Conservation (phyloP, 2,797 vertebrate genomes). For the Halcyon chelicuti region DNA sequence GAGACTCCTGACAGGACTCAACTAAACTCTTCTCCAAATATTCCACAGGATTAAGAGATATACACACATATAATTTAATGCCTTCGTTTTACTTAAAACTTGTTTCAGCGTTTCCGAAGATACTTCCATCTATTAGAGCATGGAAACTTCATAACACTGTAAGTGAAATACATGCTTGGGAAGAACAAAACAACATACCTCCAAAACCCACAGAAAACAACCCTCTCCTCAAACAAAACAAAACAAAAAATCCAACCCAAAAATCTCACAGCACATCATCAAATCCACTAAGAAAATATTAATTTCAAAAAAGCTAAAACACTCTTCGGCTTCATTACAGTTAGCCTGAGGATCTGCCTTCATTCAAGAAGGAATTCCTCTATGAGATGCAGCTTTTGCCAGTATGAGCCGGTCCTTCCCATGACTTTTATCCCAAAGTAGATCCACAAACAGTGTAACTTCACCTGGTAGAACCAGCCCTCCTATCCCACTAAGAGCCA, state of each 20-base stretch:
- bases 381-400: not conserved
- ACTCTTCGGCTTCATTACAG: not conserved
- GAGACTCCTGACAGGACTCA: not conserved
- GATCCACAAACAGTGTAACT: not conserved
- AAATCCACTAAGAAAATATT: not conserved
- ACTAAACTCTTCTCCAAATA: not conserved
- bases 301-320: not conserved
- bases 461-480: not conserved
- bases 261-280: not conserved
- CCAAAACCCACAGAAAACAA: not conserved
- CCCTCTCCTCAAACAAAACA: not conserved
- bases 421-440: not conserved
- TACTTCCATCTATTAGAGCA: not conserved
- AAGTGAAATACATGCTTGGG: not conserved
- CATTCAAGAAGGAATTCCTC: not conserved
- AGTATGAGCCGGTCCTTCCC: not conserved
- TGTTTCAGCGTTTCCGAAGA: not conserved
- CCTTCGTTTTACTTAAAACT: not conserved
- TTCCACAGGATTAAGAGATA: not conserved
- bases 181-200: not conserved
- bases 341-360: not conserved
- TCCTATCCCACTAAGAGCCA: not conserved
- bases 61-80: fast-evolving
- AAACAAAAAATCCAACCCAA: not conserved
- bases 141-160: not conserved